Base-by-base conservation (phyloP, 2,797 vertebrate genomes). In the Passerculus sandwichensis region DNA sequence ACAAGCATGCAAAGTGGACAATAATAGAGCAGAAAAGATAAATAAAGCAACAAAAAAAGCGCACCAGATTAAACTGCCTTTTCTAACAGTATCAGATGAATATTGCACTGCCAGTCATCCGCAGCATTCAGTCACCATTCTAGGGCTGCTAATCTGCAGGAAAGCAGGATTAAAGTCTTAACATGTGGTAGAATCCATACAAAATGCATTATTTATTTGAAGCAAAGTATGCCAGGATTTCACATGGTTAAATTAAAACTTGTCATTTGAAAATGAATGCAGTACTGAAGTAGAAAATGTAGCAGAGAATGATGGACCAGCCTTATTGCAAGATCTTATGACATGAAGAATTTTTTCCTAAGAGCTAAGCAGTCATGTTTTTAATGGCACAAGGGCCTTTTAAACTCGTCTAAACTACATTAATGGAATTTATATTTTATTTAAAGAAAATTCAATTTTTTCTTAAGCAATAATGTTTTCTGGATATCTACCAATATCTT, bases 111-210 rank as follows among this genome's bases (percentile, higher is more conserved):
- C 38, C 72, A 91, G 38, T 54, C 38, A 81, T 44, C 14, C 44
- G n/a, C 29, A 74, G 8, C 27, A 65, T 59, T 83, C 54, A 65
- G 17, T 16, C 13, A 0, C 67, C 57, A 59, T 88, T 89, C 65
- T 36, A 81, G 54, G 19, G 36, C 13, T 61, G 10, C 20, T 16
- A 62, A 66, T 70, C 56, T 56, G 19, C 21, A 57, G 32, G 53
- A 74, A 96, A 82, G 48, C 36, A 86, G 47, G 61, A 92, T 79
- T 87, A 73, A 88, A 89, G 11, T 71, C 34, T 89, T 87, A 74
- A 61, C 5, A 38, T 23, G 64, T 73, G 29, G 34, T 30, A 67
- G 72, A 77, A 89, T 56, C 57, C 74, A 57, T 36, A 54, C 6
- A 65, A 47, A 88, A 54, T 61, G 15, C 21, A 29, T 61, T 88